Percentiles rank a stretch among this genome's conserved stretches.
Conservation (phyloP, 2,113 vertebrate species). For the Agelaius phoeniceus region DNA sequence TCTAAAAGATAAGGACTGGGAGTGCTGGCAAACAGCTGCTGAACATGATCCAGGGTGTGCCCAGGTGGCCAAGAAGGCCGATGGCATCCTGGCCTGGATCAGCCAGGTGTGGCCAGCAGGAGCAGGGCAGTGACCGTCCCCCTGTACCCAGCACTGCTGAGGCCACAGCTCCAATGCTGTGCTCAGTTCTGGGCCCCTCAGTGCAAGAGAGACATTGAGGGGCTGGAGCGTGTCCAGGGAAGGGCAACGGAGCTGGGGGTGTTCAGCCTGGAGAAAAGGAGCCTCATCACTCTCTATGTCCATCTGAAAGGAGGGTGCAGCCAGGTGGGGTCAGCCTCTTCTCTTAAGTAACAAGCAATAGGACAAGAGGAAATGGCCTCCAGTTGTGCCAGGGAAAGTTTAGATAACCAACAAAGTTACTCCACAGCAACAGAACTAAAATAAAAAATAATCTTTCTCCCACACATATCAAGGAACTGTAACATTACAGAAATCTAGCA, state of each 20-base stretch:
- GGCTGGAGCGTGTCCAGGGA: not conserved
- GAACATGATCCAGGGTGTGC: not conserved
- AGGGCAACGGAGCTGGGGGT: not conserved
- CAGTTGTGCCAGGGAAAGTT: not conserved
- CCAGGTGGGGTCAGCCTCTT: fast-evolving
- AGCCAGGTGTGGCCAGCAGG: not conserved
- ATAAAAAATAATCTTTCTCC: not conserved
- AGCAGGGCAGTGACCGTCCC: not conserved
- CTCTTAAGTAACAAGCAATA: not conserved
- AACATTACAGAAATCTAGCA: not conserved
- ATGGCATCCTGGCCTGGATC: not conserved
- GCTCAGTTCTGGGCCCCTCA: not conserved
- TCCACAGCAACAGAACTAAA: not conserved
- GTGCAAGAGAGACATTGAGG: not conserved
- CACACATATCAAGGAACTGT: not conserved
- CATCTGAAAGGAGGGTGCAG: not conserved
- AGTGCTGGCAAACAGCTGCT: fast-evolving
- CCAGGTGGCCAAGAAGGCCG: not conserved
- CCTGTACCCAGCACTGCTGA: not conserved
- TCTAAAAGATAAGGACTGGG: fast-evolving
- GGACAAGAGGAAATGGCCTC: not conserved
- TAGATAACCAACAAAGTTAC: not conserved
- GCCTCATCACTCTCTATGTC: fast-evolving
- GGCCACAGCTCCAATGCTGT: not conserved
- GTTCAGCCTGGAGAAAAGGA: not conserved